These are phyloP conservation scores for Caenorhabditis afra DNA, from an alignment of 2,888 invertebrate genomes.

Conservation along the genomic window DNA sequence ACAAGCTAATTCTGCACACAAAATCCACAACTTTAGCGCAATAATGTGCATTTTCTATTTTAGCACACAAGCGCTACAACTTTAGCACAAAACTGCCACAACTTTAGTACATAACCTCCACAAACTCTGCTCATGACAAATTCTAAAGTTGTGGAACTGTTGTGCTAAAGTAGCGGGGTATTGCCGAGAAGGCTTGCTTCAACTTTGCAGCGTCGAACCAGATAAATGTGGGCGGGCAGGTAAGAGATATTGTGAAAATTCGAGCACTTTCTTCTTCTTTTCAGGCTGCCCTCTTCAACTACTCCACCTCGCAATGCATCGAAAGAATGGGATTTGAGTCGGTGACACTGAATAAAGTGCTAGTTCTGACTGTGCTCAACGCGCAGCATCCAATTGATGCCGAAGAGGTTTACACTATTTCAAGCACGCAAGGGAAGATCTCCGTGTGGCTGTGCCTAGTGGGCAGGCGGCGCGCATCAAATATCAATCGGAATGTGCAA, in stretches of 20 bases:
- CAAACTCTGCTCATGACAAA: too few relatives aligned
- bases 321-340: conserved; percentile 78
- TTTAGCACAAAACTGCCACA: too few relatives aligned
- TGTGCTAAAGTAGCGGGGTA: too few relatives aligned
- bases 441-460: conserved; percentile 97
- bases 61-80: too few relatives aligned
- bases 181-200: conserved; percentile 76
- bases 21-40: too few relatives aligned
- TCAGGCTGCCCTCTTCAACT: conserved; percentile 82
- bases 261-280: neutral
- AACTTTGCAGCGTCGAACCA: conserved; percentile 71
- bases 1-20: too few relatives aligned
- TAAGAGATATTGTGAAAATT: conserved; percentile 2
- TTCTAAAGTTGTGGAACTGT: too few relatives aligned
- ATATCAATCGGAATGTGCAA: too few relatives aligned
- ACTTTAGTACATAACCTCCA: too few relatives aligned
- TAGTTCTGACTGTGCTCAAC: conserved; percentile 97
- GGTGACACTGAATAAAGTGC: conserved; percentile 93
- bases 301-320: conserved; percentile 77
- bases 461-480: too few relatives aligned
- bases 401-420: conserved; percentile 93
- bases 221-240: conserved; percentile 81
- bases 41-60: too few relatives aligned
- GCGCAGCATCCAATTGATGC: conserved; percentile 99
- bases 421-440: conserved; percentile 94